These are phyloP conservation scores for Pantelozetes paolii DNA, from an alignment of 2,888 invertebrate species.

Conservation along the genomic window DNA sequence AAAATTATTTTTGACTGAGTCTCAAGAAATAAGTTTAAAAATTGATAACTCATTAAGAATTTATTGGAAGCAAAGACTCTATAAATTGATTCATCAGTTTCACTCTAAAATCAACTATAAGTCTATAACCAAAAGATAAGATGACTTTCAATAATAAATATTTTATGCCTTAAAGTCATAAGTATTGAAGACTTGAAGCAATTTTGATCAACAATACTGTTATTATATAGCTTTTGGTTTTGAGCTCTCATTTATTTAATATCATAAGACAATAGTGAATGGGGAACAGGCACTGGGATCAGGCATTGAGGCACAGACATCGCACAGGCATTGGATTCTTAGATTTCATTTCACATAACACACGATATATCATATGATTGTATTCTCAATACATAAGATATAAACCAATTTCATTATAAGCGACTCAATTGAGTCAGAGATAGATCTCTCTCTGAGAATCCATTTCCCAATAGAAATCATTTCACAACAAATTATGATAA, in stretches of 20 bases:
- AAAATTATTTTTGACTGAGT: background rate
- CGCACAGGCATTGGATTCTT: background rate
- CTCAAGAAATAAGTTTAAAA: background rate
- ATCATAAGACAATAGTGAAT: background rate
- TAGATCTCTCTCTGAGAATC: background rate
- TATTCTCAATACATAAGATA: background rate
- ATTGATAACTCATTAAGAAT: slow-evolving; percentile 16
- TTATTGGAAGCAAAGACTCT: background rate
- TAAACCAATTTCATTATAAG: slow-evolving; percentile 1
- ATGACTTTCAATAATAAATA: slow-evolving; percentile 5
- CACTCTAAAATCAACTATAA: background rate
- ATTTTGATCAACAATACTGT: background rate
- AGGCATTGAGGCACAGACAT: background rate
- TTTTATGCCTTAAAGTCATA: slow-evolving; percentile 1
- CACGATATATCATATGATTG: background rate
- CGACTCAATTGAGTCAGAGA: background rate
- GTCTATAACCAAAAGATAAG: background rate
- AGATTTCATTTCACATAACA: slow-evolving; percentile 3
- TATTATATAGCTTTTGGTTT: slow-evolving; percentile 5
- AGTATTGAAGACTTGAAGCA: background rate
- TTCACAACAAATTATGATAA: slow-evolving; percentile 26
- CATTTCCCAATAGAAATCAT: slow-evolving; percentile 27
- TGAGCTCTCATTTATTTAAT: slow-evolving; percentile 7
- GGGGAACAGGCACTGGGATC: background rate
- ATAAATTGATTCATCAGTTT: slow-evolving; percentile 17